A percentile compares a stretch with the other conserved stretches of the same genome.
phyloP scores from a whole-genome alignment of 23 tunicate genomes.

The Clavelina lepadiformis region DNA sequence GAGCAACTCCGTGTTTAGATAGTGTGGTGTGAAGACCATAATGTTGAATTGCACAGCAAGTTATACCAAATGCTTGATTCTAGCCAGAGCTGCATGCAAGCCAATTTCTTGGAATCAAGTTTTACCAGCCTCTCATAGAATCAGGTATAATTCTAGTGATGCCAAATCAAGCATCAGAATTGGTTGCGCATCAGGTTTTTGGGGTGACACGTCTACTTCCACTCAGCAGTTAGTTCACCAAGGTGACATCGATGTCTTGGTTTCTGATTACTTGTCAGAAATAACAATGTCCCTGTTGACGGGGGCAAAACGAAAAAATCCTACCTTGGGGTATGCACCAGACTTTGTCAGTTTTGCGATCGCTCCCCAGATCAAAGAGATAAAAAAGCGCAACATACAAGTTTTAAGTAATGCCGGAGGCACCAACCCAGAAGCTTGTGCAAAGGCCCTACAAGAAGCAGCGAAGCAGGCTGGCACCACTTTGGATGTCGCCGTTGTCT shows the following conservation, averaged over 20 bases:
- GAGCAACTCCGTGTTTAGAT: too few species aligned
- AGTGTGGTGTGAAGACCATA: too few species aligned
- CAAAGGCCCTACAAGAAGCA: constrained; percentile 32
- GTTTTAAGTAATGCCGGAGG: constrained; percentile 97
- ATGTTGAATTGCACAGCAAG: too few species aligned
- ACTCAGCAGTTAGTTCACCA: constrained; percentile 51
- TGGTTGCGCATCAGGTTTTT: constrained; percentile 95
- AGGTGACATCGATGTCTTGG: constrained; percentile 80
- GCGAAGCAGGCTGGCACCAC: constrained; percentile 42
- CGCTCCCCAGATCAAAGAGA: constrained; percentile 36
- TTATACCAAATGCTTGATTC: too few species aligned
- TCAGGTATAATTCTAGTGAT: too few species aligned
- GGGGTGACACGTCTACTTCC: constrained; percentile 89
- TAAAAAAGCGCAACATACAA: constrained; percentile 35
- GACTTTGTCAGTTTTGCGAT: constrained; percentile 75
- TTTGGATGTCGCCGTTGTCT: constrained; percentile 49
- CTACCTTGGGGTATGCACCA: constrained; percentile 83
- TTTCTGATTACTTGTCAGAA: constrained; percentile 90
- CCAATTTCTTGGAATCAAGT: too few species aligned
- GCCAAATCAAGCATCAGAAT: constrained; percentile 46
- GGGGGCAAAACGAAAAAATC: constrained; percentile 63
- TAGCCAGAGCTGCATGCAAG: too few species aligned
- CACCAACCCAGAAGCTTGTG: constrained; percentile 84
- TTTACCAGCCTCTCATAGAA: too few species aligned
- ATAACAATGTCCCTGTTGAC: constrained; percentile 95